Evolutionary conservation across 2,888 invertebrate genomes (phyloP), one percentile per base, ranked within the genome.

Genomic region (Tuta absoluta): DNA sequence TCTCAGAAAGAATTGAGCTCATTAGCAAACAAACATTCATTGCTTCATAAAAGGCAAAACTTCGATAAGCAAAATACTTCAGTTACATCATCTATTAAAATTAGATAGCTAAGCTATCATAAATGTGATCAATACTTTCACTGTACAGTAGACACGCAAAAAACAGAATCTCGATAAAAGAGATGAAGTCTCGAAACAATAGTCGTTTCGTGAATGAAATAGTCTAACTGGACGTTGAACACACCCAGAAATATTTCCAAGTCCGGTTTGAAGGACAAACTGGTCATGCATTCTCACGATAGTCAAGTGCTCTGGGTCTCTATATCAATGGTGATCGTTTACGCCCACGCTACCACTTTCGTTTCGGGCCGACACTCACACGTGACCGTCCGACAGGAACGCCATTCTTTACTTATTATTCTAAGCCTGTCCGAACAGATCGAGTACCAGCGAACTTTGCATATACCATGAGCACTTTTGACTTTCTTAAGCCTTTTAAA

Each of bases 331-430:
- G 74, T 69, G 68, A 69, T 71, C 72, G 72, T 72, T 72, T 65
- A 69, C 89, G 85, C 91, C 89, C 80, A 90, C 91, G 88, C 88
- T 83, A 65, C 80, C 86, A 88, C 90, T 89, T 86, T 85, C 87
- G 79, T 86, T 85, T 89, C 83, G 83, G 79, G 80, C 86, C 84
- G 77, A 72, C 80, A 72, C 75, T 70, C 82, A 82, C 84, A 86
- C 85, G 85, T 87, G 86, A 86, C 84, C 80, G 49, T 8, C 75
- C 75, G 77, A 79, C 81, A 78, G 79, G 79, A 82, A 78, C 80
- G 79, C 77, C 77, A 81, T 82, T 85, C 84, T 85, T 84, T 77
- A 82, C 73, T 72, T 76, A 73, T 76, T 76, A 72, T 74, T 72
- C 68, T 75, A 72, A 72, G 72, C 75, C 67, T 75, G 75, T 62